Evolutionary conservation across 2,113 vertebrate species (phyloP).

Genomic region (Rattus norvegicus): GRCr8 NC_086031.1:60993501-60994000

Average conservation of each 20-base stretch:
- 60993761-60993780: background rate
- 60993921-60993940: no score
- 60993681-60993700: background rate
- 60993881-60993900: no score
- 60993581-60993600: background rate
- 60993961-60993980: no score
- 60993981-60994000: no score
- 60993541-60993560: slow-evolving; percentile 72
- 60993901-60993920: no score
- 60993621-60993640: slow-evolving; percentile 51
- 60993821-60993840: no score
- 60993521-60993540: slow-evolving; percentile 65
- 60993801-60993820: no score
- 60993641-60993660: slow-evolving; percentile 18
- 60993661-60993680: background rate
- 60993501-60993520: slow-evolving; percentile 18
- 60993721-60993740: background rate
- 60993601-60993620: slow-evolving; percentile 8
- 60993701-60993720: background rate
- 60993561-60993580: slow-evolving; percentile 59
- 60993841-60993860: no score
- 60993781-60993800: background rate
- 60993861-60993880: no score
- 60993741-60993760: slow-evolving; percentile 24
- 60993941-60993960: no score